Conservation (phyloP, 2,797 vertebrate species). For the Spea hammondii region DNA sequence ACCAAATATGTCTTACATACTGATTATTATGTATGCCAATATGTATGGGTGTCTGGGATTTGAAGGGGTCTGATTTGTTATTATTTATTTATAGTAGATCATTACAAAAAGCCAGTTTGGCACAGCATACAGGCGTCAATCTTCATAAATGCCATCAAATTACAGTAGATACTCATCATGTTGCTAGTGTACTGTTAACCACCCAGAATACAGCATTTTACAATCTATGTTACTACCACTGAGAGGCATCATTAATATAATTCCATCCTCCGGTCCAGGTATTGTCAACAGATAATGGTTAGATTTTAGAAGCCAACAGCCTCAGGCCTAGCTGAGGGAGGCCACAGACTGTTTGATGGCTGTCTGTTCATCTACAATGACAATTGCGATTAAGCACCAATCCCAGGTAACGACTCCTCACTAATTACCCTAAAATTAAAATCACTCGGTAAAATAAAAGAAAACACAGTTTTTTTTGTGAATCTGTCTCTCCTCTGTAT, state of each 20-base stretch:
- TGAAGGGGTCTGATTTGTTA: too few relatives aligned
- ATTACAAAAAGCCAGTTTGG: too few relatives aligned
- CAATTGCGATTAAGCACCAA: constrained; percentile 39
- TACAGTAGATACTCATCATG: too few relatives aligned
- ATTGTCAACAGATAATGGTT: constrained; percentile 43
- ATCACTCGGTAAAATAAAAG: constrained; percentile 24
- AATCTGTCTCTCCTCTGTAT: background rate
- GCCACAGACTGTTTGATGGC: constrained; percentile 40
- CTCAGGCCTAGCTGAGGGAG: constrained; percentile 44
- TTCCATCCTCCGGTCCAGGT: constrained; percentile 26
- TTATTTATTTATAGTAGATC: too few relatives aligned
- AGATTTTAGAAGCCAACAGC: constrained; percentile 30
- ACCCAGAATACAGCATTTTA: constrained; percentile 18
- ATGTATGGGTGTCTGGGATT: too few relatives aligned
- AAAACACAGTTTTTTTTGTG: background rate
- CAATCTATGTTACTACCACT: constrained; percentile 10
- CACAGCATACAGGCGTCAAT: too few relatives aligned
- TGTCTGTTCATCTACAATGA: constrained; percentile 29
- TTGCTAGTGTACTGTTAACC: background rate
- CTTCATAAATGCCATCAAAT: too few relatives aligned
- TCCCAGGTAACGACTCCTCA: constrained; percentile 26
- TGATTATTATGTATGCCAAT: too few relatives aligned
- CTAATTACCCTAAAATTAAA: constrained; percentile 32
- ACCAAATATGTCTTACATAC: too few relatives aligned
- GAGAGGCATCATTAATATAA: constrained; percentile 40